Conservation (phyloP, 2,888 invertebrate genomes). For the Eupeodes luniger region DNA sequence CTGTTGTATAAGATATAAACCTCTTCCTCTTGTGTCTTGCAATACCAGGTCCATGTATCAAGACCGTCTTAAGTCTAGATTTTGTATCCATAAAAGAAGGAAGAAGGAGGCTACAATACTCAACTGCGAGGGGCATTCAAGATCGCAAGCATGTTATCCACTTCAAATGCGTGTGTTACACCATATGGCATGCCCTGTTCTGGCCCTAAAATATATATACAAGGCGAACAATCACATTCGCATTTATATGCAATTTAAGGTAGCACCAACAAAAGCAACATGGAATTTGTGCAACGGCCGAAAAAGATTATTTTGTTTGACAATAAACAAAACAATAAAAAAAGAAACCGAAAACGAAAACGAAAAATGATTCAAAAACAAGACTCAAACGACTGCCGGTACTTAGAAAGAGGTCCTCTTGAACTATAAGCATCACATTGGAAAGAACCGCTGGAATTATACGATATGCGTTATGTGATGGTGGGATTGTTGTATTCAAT, state of each 20-base stretch:
- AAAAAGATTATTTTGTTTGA: conserved; percentile 72
- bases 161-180: conserved; percentile 72
- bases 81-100: not conserved
- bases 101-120: not conserved
- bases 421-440: conserved; percentile 29
- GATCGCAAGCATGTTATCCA: conserved; percentile 74
- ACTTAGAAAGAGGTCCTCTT: conserved; percentile 51
- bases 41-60: not conserved
- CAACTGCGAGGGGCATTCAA: conserved; percentile 37
- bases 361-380: not conserved
- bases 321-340: conserved; percentile 28
- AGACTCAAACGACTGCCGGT: conserved; percentile 50
- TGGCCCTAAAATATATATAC: not conserved
- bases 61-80: not conserved
- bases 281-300: conserved; percentile 71
- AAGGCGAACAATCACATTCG: not conserved
- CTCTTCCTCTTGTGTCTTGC: not conserved
- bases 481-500: conserved; percentile 60
- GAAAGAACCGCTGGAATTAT: conserved; percentile 15
- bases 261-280: conserved; percentile 61
- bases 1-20: not conserved
- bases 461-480: conserved; percentile 16
- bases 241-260: conserved; percentile 1
- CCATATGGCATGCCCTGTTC: conserved; percentile 61
- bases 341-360: not conserved